Evolutionary conservation across 1,140 invertebrate species (phyloP).

Genomic region (Pectinophora gossypiella): DNA sequence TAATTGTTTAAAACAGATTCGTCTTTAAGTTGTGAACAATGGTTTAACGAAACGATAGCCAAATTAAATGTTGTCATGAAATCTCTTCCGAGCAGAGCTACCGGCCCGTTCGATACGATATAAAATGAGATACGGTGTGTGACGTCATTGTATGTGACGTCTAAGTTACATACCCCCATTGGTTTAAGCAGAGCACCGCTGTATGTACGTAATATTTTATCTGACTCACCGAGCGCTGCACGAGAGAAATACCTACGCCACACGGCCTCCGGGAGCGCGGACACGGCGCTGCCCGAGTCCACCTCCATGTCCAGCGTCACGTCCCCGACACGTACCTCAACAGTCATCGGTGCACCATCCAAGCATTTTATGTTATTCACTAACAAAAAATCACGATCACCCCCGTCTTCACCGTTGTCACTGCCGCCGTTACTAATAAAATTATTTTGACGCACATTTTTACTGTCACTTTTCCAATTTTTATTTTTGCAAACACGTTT

Average conservation of each 20-base stretch:
- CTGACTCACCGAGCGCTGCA: background rate
- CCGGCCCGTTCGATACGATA: background rate
- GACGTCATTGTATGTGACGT: background rate
- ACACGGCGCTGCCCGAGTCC: background rate
- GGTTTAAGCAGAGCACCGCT: background rate
- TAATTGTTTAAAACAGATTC: background rate
- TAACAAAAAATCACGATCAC: background rate
- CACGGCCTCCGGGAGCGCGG: background rate
- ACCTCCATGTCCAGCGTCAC: background rate
- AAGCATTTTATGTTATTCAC: background rate
- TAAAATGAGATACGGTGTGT: background rate
- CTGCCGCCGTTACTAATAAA: background rate
- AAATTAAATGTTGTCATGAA: background rate
- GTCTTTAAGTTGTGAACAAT: background rate
- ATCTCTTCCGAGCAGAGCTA: background rate
- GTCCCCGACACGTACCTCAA: background rate
- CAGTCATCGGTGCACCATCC: background rate
- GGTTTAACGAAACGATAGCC: background rate
- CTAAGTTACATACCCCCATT: background rate
- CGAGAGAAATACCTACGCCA: background rate
- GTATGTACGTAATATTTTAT: background rate
- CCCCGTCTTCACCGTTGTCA: background rate
- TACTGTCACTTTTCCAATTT: background rate
- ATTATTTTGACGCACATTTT: background rate
- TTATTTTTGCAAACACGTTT: background rate